Base-by-base conservation (phyloP, 2,113 vertebrate species). In the Tetraodon nigroviridis region DNA sequence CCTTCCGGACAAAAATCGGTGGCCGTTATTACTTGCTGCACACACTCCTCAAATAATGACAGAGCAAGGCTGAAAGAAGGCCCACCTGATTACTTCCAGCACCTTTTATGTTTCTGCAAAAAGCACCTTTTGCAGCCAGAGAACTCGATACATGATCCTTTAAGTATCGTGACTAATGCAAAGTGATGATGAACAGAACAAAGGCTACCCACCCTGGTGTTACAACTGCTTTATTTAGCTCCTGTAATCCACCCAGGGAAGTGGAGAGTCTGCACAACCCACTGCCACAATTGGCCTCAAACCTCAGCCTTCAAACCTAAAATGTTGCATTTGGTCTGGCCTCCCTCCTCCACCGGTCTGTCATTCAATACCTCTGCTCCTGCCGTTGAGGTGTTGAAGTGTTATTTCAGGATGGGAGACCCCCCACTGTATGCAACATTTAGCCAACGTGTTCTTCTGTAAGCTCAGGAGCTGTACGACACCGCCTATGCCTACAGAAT, bases 11-110 rank as follows among this genome's bases (percentile, higher is more conserved):
- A 5, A 1, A 27, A 58, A 32, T 27, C 51, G 49, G 55, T 2
- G 10, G 45, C 42, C 55, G 24, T 68, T 45, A 72, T 75, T 62
- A 75, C 47, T 66, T 46, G 40, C 59, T 59, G 68, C 55, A 60
- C 64, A 80, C 69, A 69, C 22, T 51, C 21, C 55, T 71, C 21
- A 55, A 77, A 71, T 85, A 86, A 87, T 85, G 66, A 88, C 56
- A 84, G 77, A 66, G 49, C 51, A 50, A 55, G 58, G 40, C 42
- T 62, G 29, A 63, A 58, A 60, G n/a, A 68, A 46, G 67, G 51
- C 24, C 64, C 48, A 16, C 49, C 41, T 70, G 58, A 65, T 84
- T 67, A 79, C 68, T 50, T 62, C 27, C 27, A 49, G 55, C 57
- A 72, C 61, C 79, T 82, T 74, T 61, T 72, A 77, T 58, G 62